Conservation (phyloP, 2,797 vertebrate genomes). For the Eurystomus glaucurus region DNA sequence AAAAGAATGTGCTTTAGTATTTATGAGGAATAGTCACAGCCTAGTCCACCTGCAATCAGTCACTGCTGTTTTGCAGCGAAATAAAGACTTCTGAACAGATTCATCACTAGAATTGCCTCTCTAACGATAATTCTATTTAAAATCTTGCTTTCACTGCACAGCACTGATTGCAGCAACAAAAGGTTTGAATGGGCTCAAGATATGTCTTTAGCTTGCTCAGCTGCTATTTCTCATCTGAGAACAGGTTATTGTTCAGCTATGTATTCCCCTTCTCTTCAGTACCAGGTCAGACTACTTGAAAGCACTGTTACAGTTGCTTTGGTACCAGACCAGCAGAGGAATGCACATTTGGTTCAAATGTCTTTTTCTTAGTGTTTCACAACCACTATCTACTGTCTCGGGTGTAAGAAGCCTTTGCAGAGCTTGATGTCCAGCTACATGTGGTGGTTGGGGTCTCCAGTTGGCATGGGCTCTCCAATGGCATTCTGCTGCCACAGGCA, state of each 20-base stretch:
- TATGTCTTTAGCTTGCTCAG: neutral
- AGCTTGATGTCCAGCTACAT: accelerated
- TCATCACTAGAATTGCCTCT: neutral
- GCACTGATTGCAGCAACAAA: neutral
- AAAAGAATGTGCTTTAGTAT: neutral
- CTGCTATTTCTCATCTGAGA: neutral
- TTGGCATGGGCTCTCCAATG: neutral
- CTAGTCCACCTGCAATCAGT: neutral
- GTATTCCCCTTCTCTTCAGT: neutral
- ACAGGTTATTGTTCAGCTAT: accelerated
- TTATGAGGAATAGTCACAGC: neutral
- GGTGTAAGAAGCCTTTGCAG: neutral
- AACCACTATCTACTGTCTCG: neutral
- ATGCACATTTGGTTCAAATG: neutral
- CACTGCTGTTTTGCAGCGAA: neutral
- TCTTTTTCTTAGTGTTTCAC: neutral
- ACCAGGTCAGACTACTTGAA: neutral
- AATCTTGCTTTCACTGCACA: neutral
- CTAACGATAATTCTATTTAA: neutral
- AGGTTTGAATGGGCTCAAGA: neutral
- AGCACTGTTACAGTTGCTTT: neutral
- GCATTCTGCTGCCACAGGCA: neutral
- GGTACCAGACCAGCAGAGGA: neutral
- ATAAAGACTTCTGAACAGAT: neutral
- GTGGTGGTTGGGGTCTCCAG: neutral